Percentiles rank a stretch among this genome's conserved stretches.
Evolutionary conservation across 2,797 vertebrate species (phyloP).

Genomic region (Rhinichthys osculus): DNA sequence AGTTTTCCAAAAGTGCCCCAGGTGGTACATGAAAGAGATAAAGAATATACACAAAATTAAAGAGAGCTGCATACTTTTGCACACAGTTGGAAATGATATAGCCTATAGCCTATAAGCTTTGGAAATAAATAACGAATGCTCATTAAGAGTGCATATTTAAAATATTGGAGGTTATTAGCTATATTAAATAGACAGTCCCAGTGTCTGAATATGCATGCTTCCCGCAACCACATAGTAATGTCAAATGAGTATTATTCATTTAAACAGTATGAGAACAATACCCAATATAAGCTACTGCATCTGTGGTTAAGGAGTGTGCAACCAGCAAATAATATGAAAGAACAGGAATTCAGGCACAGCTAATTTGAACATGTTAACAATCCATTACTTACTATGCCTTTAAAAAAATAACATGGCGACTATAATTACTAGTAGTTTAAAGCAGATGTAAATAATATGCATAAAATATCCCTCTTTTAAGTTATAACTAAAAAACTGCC

Average conservation of each 20-base stretch:
- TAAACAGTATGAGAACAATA: background rate
- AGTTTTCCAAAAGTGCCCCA: constrained; percentile 9
- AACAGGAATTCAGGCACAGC: background rate
- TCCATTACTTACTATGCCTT: background rate
- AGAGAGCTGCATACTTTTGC: background rate
- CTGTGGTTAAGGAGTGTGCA: background rate
- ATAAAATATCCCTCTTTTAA: too few relatives aligned
- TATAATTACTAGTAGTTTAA: background rate
- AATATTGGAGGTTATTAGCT: background rate
- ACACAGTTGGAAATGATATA: background rate
- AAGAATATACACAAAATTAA: background rate
- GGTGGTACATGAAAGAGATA: background rate
- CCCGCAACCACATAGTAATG: background rate
- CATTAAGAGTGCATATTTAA: background rate
- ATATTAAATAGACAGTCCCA: background rate
- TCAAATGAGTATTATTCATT: background rate
- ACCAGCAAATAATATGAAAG: background rate
- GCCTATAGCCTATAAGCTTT: background rate
- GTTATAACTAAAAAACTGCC: background rate
- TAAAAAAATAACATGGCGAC: background rate
- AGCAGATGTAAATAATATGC: background rate
- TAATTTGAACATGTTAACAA: background rate
- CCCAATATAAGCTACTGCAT: background rate
- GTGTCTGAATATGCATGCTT: background rate
- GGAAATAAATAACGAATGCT: background rate